Evolutionary conservation across 2,797 vertebrate genomes (phyloP), one percentile per base, ranked within the genome.

Genomic region (Gephyroberyx darwinii): DNA sequence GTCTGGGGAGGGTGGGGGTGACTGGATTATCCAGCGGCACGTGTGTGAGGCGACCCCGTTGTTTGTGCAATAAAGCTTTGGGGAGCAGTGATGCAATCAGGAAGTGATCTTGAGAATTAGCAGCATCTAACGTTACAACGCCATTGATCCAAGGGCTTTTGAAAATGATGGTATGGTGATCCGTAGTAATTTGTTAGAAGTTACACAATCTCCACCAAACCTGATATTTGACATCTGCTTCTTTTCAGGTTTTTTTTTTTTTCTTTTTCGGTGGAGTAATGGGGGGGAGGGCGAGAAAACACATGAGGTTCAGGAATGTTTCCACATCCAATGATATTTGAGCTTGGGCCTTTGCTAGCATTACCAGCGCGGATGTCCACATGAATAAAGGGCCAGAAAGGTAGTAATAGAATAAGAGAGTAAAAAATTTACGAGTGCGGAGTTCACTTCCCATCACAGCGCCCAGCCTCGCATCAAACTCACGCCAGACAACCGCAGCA

Each of bases 211-310:
- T 87, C 73, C 62, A 55, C 80, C 64, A 26, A 87, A 85, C 73
- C 81, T 61, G 74, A 80, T 89, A 84, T 89, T 86, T 87, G 61
- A 91, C 92, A 93, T 93, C 86, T 93, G 91, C 83, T 93, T 90
- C 88, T 86, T 87, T 68, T 92, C 81, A 90, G 54, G 33, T 35
- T 41, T 19, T 43, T 63, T 66, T 65, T 51, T 71, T 17, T 52
- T 41, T 41, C 48, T 58, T 48, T 66, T 9, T 16, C 0, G 50
- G 33, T 60, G 31, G 13, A 67, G 45, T 61, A 55, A 58, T 35
- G 50, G 47, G 16, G 17, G 17, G 3, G 37, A 31, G 14, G 13
- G 59, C 52, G 50, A 41, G 37, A 35, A 62, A 58, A 37, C 64
- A 52, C 67, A 75, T 2, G 9, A 65, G 56, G n/a, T 57, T 71